These are phyloP conservation scores for Masnerella sp. DNA, from an alignment of 2,888 invertebrate genomes.

Conservation along the genomic window DNA sequence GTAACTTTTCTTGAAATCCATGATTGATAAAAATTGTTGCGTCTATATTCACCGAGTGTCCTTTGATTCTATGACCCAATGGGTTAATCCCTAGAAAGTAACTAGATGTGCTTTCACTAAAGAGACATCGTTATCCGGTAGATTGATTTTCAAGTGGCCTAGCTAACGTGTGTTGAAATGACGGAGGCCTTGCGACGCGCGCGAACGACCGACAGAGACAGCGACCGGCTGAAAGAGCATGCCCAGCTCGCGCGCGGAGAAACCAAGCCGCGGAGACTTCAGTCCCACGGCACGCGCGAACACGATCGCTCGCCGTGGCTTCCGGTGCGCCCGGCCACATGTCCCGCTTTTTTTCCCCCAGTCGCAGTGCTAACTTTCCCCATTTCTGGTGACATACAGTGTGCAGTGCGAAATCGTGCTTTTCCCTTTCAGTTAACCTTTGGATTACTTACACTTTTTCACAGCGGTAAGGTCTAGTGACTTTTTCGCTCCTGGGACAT, in stretches of 20 bases:
- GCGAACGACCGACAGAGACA: constrained; percentile 29
- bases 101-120: too few relatives aligned
- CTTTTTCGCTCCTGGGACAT: too few relatives aligned
- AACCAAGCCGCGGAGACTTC: constrained; percentile 28
- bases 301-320: constrained; percentile 28
- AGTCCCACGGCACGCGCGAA: constrained; percentile 43
- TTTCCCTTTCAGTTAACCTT: too few relatives aligned
- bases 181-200: constrained; percentile 8
- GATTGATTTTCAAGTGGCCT: constrained; percentile 33
- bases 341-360: too few relatives aligned
- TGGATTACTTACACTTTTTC: too few relatives aligned
- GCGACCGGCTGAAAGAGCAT: constrained; percentile 43
- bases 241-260: constrained; percentile 25
- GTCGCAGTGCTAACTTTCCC: not conserved
- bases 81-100: too few relatives aligned
- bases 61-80: too few relatives aligned
- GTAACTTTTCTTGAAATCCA: too few relatives aligned
- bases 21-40: too few relatives aligned
- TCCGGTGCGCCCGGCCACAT: constrained; percentile 19
- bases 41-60: too few relatives aligned
- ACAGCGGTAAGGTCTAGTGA: too few relatives aligned
- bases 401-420: too few relatives aligned
- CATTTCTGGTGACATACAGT: not conserved
- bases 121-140: not conserved
- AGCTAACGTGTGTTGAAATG: constrained; percentile 15